phyloP scores from a whole-genome alignment of 2,113 vertebrate species.

The Callocephalon fimbriatum region DNA sequence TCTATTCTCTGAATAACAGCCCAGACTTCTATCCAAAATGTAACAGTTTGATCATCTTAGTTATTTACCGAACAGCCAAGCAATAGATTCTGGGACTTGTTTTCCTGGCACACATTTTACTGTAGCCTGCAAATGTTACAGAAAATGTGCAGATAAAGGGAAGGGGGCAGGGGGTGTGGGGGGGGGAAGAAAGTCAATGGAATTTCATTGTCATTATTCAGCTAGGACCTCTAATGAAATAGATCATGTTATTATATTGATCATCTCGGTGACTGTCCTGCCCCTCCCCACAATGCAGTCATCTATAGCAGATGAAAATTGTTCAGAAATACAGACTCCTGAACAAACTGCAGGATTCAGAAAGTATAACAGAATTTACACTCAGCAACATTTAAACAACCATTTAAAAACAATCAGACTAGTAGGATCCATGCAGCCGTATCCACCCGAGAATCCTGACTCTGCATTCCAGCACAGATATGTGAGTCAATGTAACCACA shows the following conservation, averaged over 20 bases:
- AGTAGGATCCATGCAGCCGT: not conserved
- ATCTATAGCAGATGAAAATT: not conserved
- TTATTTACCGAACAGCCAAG: conserved; percentile 31
- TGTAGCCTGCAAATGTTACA: not conserved
- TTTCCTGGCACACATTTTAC: not conserved
- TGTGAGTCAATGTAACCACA: conserved; percentile 26
- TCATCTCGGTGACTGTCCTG: not conserved
- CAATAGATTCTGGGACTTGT: not conserved
- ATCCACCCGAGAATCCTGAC: conserved; percentile 39
- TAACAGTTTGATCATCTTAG: not conserved
- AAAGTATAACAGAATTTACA: not conserved
- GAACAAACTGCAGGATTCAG: not conserved
- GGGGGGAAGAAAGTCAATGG: not conserved
- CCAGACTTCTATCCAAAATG: conserved; percentile 10
- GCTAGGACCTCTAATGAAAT: conserved; percentile 11
- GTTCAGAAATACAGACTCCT: not conserved
- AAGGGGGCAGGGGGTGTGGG: not conserved
- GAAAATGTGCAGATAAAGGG: not conserved
- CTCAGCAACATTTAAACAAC: not conserved
- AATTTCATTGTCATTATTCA: conserved; percentile 23
- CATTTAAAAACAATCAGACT: not conserved
- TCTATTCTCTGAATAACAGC: not conserved
- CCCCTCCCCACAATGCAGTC: conserved; percentile 65
- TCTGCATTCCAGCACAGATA: conserved; percentile 34
- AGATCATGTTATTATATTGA: conserved; percentile 36